Evolutionary conservation across 2,888 invertebrate species (phyloP).

Genomic region (Busseola fusca): DNA sequence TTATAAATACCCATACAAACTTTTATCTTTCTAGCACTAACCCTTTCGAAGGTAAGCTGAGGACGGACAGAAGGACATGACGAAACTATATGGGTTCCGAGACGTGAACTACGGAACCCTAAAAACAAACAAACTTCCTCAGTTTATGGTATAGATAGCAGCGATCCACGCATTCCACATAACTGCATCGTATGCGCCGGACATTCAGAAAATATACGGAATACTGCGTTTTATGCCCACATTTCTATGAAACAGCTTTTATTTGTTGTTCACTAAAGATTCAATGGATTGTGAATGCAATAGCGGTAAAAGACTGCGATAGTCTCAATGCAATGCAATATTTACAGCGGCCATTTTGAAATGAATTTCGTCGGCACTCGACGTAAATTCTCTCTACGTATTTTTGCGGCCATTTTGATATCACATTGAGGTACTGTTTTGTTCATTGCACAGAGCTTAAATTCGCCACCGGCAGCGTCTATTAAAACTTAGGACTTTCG

Average conservation of each 20-base stretch:
- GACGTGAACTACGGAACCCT: too few species aligned
- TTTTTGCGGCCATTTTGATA: too few species aligned
- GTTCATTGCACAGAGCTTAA: background rate
- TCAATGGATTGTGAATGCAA: conserved; percentile 82
- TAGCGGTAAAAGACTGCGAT: conserved; percentile 74
- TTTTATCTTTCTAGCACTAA: too few species aligned
- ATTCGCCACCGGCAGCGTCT: background rate
- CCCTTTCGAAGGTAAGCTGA: too few species aligned
- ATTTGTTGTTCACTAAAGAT: conserved; percentile 77
- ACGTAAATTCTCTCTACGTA: conserved; percentile 46
- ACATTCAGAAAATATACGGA: conserved; percentile 69
- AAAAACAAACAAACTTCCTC: background rate
- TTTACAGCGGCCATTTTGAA: conserved; percentile 64
- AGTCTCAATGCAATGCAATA: conserved; percentile 68
- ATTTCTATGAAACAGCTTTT: conserved; percentile 71
- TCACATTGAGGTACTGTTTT: background rate
- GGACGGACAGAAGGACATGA: too few species aligned
- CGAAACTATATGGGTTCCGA: too few species aligned
- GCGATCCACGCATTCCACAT: conserved; percentile 58
- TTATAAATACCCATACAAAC: too few species aligned
- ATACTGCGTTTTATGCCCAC: conserved; percentile 73
- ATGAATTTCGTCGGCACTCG: conserved; percentile 59
- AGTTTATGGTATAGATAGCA: conserved; percentile 11
- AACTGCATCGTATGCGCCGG: conserved; percentile 54
- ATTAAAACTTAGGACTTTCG: background rate